Conservation (phyloP, 1,140 invertebrate species). For the Gyrodactylus bullatarudis region DNA sequence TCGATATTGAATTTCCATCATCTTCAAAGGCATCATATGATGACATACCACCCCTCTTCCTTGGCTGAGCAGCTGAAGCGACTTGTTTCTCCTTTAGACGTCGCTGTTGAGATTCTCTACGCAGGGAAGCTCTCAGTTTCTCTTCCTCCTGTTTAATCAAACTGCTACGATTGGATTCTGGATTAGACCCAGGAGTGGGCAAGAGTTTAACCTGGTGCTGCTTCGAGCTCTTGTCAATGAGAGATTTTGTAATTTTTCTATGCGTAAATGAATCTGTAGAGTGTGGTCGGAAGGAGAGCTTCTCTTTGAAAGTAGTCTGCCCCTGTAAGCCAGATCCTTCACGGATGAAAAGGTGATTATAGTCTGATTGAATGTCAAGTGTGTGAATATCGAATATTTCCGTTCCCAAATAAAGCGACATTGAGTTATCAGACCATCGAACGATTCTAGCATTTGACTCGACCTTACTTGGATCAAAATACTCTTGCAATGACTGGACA, state of each 20-base stretch:
- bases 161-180: background rate
- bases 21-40: background rate
- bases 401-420: conserved; percentile 72
- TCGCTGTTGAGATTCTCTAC: conserved; percentile 31
- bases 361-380: conserved; percentile 49
- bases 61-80: background rate
- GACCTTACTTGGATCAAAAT: conserved; percentile 33
- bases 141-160: conserved; percentile 35
- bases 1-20: too few relatives aligned
- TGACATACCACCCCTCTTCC: background rate
- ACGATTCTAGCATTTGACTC: conserved; percentile 83
- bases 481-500: conserved; percentile 22
- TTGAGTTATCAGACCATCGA: conserved; percentile 80
- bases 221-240: conserved; percentile 29
- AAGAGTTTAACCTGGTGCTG: background rate
- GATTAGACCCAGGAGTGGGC: background rate
- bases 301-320: conserved; percentile 74
- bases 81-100: conserved; percentile 23
- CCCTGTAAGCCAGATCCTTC: conserved; percentile 89
- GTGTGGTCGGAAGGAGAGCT: conserved; percentile 67
- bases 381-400: conserved; percentile 92
- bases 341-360: conserved; percentile 70
- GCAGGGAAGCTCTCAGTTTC: conserved; percentile 44
- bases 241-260: conserved; percentile 80
- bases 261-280: conserved; percentile 93